A percentile compares a stretch with the other conserved stretches of the same genome.
These are phyloP conservation scores for Trachythela sp. DNA, from an alignment of 64 coral and sea anemone genomes.

Conservation along the genomic window DNA sequence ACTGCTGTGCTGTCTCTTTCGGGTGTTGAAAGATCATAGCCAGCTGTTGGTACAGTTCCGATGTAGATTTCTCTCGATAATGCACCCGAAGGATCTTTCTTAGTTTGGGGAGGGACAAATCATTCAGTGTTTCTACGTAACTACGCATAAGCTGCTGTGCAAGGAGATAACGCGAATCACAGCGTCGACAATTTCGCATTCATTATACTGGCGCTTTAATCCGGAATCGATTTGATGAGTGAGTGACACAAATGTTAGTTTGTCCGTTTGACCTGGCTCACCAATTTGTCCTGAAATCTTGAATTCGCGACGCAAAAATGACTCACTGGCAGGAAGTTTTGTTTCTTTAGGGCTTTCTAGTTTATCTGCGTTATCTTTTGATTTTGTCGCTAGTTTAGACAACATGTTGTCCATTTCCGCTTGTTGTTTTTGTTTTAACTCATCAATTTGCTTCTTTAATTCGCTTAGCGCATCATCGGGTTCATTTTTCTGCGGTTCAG, in stretches of 20 bases:
- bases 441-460: background rate
- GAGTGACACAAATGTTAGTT: background rate
- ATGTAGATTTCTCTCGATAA: background rate
- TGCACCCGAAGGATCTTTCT: background rate
- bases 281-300: conserved; percentile 7
- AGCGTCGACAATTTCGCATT: background rate
- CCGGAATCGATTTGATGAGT: conserved; percentile 22
- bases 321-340: background rate
- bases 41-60: background rate
- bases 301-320: background rate
- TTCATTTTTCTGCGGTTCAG: background rate
- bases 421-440: background rate
- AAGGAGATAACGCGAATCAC: background rate
- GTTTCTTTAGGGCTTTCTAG: background rate
- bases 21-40: background rate
- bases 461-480: background rate
- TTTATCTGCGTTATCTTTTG: background rate
- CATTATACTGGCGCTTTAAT: background rate
- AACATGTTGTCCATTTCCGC: background rate
- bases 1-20: background rate
- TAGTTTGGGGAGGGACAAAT: background rate
- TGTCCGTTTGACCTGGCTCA: conserved; percentile 19
- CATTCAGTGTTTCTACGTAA: too few species aligned
- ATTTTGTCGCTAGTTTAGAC: background rate
- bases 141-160: conserved; percentile 21